phyloP scores from a whole-genome alignment of 2,797 vertebrate genomes.

The Dermochelys coriacea region DNA sequence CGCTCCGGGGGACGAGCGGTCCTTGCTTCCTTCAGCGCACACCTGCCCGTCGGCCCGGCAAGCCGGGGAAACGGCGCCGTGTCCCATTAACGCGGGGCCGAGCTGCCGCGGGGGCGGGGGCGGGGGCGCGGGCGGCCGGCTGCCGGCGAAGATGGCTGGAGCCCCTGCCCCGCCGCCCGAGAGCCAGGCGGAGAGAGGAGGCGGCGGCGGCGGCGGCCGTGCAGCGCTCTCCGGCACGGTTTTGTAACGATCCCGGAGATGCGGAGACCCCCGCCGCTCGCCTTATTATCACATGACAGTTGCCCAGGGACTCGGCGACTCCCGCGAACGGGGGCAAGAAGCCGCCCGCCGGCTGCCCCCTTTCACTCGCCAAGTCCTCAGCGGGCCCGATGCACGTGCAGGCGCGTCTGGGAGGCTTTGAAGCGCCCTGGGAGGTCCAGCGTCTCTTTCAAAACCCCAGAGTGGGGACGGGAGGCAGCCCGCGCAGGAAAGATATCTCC shows the following conservation, averaged over 20 bases:
- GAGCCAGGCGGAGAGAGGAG: background rate
- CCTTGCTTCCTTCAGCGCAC: background rate
- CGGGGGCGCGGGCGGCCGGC: too few species aligned
- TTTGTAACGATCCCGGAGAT: constrained; percentile 87
- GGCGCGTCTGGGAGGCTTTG: background rate
- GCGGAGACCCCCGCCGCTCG: constrained; percentile 87
- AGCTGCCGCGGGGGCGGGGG: background rate
- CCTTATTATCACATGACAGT: constrained; percentile 89
- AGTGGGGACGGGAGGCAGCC: background rate
- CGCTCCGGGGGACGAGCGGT: background rate
- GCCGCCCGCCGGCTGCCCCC: background rate
- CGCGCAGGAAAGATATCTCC: background rate
- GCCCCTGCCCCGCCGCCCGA: background rate
- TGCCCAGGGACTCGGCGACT: constrained; percentile 77
- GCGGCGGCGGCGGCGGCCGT: constrained; percentile 47
- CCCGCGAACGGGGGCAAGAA: background rate
- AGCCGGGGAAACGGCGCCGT: too few species aligned
- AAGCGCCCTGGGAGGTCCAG: fast-evolving
- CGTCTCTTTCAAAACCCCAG: background rate
- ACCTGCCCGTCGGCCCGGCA: too few species aligned
- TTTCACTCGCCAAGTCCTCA: background rate
- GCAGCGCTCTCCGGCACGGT: constrained; percentile 78
- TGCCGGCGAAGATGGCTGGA: too few species aligned
- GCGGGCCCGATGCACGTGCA: background rate
- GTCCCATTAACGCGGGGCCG: too few species aligned